A percentile compares a stretch with the other conserved stretches of the same genome.
These are phyloP conservation scores for Alsophila aescularia DNA, from an alignment of 2,888 invertebrate genomes.

Conservation along the genomic window DNA sequence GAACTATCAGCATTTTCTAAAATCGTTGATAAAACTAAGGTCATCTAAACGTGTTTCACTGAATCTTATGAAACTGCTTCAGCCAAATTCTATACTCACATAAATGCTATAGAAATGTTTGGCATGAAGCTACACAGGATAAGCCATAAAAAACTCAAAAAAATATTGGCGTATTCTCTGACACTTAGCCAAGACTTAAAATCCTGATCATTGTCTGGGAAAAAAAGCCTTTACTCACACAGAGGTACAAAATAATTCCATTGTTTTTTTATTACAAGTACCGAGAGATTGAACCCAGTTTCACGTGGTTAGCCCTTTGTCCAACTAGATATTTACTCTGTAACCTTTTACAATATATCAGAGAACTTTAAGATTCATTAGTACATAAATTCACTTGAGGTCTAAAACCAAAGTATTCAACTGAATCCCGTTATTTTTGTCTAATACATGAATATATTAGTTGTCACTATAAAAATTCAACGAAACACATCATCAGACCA, in stretches of 20 bases:
- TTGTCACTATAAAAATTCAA: conserved; percentile 1
- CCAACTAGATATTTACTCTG: too few species aligned
- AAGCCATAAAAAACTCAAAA: background rate
- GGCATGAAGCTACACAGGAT: conserved; percentile 10
- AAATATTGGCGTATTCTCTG: background rate
- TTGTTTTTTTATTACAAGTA: too few species aligned
- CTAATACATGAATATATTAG: background rate
- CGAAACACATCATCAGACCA: conserved; percentile 27
- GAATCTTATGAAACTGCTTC: conserved; percentile 10
- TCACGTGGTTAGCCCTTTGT: too few species aligned
- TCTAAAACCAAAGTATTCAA: too few species aligned
- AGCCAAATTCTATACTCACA: conserved; percentile 21
- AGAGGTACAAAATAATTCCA: too few species aligned
- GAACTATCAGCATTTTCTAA: conserved; percentile 11
- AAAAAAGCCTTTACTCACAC: too few species aligned
- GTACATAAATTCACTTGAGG: too few species aligned
- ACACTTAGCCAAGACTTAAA: background rate
- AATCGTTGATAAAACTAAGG: conserved; percentile 12
- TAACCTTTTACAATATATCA: too few species aligned
- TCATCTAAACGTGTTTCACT: conserved; percentile 14
- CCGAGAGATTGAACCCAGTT: too few species aligned
- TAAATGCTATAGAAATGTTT: conserved; percentile 9
- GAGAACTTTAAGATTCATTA: too few species aligned
- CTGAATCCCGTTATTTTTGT: background rate
- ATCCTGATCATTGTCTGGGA: too few species aligned